phyloP scores from a whole-genome alignment of 2,888 invertebrate species.

The Trissolcus japonicus region DNA sequence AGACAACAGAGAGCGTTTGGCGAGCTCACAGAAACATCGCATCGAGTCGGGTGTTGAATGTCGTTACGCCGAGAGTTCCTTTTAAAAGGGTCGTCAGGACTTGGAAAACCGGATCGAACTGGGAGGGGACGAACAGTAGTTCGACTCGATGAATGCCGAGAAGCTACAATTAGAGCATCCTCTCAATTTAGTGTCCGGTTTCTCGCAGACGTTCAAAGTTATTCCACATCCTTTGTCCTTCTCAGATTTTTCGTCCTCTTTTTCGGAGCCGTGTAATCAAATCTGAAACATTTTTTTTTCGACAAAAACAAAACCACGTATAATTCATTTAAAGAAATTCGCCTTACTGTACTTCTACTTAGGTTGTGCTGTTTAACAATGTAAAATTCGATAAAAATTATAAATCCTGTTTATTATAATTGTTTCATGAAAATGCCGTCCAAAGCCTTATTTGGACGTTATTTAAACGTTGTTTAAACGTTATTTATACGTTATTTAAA shows the following conservation, averaged over 20 bases:
- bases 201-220: conserved; percentile 39
- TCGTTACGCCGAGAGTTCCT: conserved; percentile 31
- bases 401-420: no score
- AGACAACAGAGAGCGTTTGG: conserved; percentile 16
- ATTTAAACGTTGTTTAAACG: no score
- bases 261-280: conserved; percentile 10
- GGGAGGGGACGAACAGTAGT: conserved; percentile 4
- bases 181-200: conserved; percentile 39
- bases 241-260: neutral
- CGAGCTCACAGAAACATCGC: conserved; percentile 16
- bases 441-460: no score
- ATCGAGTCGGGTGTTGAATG: conserved; percentile 34
- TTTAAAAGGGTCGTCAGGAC: conserved; percentile 35
- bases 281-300: neutral
- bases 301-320: no score
- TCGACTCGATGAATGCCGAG: conserved; percentile 11
- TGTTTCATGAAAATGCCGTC: no score
- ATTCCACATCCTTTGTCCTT: conserved; percentile 22
- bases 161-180: conserved; percentile 44
- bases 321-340: no score
- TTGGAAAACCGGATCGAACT: conserved; percentile 35
- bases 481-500: no score
- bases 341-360: no score
- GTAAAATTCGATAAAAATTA: no score
- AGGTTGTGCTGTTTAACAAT: no score